Evolutionary conservation across 1,140 invertebrate genomes (phyloP).

Genomic region (Neodiprion virginianus): DNA sequence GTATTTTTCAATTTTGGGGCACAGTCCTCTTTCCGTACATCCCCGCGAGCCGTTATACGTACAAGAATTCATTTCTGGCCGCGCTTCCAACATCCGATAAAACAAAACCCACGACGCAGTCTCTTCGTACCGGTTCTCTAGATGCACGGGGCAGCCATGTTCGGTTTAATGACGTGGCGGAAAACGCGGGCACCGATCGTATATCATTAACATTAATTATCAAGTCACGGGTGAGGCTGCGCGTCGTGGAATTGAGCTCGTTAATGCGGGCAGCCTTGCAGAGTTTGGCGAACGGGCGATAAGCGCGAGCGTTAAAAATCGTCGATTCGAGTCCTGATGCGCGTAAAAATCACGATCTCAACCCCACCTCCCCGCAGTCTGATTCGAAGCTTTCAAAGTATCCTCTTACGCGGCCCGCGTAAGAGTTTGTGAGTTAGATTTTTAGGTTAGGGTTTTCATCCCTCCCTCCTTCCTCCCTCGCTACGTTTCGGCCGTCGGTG

Average conservation of each 20-base stretch:
- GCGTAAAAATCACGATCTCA: too few species aligned
- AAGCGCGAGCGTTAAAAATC: not conserved
- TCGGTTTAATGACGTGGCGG: constrained; percentile 43
- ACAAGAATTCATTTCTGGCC: too few species aligned
- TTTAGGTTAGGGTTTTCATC: constrained; percentile 51
- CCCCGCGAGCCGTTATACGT: too few species aligned
- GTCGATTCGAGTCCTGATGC: not conserved
- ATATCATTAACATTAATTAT: constrained; percentile 40
- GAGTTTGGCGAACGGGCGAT: not conserved
- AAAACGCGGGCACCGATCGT: constrained; percentile 27
- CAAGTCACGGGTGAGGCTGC: not conserved
- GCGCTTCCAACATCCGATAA: too few species aligned
- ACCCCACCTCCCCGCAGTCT: not conserved
- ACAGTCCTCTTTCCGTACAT: too few species aligned
- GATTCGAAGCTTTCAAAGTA: constrained; percentile 47
- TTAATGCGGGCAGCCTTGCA: not conserved
- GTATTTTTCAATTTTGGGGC: too few species aligned
- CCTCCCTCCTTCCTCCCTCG: constrained; percentile 25
- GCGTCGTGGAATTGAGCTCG: not conserved
- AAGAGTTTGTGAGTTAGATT: constrained; percentile 26
- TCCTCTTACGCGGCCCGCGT: constrained; percentile 34
- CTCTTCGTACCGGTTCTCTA: too few species aligned
- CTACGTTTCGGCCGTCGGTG: constrained; percentile 8
- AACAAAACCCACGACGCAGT: too few species aligned
- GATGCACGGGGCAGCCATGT: constrained; percentile 33